phyloP scores from a whole-genome alignment of 2,113 vertebrate genomes.

The Xiphias gladius region DNA sequence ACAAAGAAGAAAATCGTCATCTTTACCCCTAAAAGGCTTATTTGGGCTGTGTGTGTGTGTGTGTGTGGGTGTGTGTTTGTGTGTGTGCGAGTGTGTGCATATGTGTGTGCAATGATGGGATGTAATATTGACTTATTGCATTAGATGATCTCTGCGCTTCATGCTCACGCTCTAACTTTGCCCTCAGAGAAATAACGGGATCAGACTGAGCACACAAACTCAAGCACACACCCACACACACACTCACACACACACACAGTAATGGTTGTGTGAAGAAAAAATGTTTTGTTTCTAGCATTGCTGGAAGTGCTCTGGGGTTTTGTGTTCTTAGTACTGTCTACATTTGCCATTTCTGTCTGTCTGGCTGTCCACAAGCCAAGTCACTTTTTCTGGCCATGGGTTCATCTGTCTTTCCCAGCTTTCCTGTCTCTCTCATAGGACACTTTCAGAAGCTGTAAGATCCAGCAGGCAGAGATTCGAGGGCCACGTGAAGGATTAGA shows the following conservation, averaged over 20 bases:
- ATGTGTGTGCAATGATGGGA: conserved; percentile 61
- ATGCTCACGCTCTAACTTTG: conserved; percentile 67
- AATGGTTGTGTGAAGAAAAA: conserved; percentile 32
- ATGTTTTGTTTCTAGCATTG: conserved; percentile 41
- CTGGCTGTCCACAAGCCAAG: not conserved
- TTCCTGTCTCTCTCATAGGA: conserved; percentile 29
- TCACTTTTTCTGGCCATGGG: not conserved
- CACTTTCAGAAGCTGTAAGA: conserved; percentile 42
- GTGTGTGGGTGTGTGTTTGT: conserved; percentile 16
- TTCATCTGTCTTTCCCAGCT: conserved; percentile 35
- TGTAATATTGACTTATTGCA: conserved; percentile 77
- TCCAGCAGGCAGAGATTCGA: conserved; percentile 55
- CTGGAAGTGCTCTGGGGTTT: conserved; percentile 55
- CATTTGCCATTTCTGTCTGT: conserved; percentile 26
- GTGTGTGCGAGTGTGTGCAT: conserved; percentile 26
- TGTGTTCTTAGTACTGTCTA: conserved; percentile 38
- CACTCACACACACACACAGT: conserved; percentile 36
- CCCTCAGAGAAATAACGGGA: conserved; percentile 72
- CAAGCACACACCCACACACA: conserved; percentile 35
- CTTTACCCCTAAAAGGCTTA: conserved; percentile 47
- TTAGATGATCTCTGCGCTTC: conserved; percentile 75
- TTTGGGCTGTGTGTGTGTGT: conserved; percentile 34
- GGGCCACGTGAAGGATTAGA: conserved; percentile 67
- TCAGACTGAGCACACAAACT: conserved; percentile 59
- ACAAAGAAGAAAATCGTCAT: conserved; percentile 40